Evolutionary conservation across 2,113 vertebrate genomes (phyloP).

Genomic region (Camarhynchus parvulus): DNA sequence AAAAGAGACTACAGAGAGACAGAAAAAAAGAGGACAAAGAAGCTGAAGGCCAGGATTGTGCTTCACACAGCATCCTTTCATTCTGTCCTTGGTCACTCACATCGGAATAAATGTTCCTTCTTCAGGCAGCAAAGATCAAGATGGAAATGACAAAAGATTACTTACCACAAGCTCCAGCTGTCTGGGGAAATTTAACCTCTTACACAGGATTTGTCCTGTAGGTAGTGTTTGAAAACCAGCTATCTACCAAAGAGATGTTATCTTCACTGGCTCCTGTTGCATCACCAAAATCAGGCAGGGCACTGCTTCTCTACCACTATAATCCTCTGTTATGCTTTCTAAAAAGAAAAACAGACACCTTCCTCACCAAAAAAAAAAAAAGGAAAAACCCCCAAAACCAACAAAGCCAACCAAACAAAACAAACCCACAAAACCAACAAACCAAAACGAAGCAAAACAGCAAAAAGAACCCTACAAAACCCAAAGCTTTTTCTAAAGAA

Average conservation of each 20-base stretch:
- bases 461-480: neutral
- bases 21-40: neutral
- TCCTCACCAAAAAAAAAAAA: neutral
- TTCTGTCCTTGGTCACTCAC: neutral
- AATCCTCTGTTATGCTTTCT: neutral
- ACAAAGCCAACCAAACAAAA: too few species aligned
- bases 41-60: neutral
- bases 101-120: neutral
- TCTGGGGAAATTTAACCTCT: neutral
- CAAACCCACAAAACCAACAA: neutral
- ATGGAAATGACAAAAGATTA: neutral
- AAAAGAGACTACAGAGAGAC: neutral
- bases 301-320: neutral
- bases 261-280: neutral
- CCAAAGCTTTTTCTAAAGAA: neutral
- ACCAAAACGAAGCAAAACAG: too few species aligned
- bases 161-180: neutral
- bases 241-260: neutral
- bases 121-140: neutral
- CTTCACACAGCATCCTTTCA: neutral
- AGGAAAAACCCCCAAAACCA: too few species aligned
- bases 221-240: neutral
- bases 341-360: neutral
- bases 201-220: neutral
- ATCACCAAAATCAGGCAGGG: neutral